Percentiles rank a stretch among this genome's conserved stretches.
These are phyloP conservation scores for Hestina assimilis DNA, from an alignment of 1,140 invertebrate genomes.

Conservation along the genomic window DNA sequence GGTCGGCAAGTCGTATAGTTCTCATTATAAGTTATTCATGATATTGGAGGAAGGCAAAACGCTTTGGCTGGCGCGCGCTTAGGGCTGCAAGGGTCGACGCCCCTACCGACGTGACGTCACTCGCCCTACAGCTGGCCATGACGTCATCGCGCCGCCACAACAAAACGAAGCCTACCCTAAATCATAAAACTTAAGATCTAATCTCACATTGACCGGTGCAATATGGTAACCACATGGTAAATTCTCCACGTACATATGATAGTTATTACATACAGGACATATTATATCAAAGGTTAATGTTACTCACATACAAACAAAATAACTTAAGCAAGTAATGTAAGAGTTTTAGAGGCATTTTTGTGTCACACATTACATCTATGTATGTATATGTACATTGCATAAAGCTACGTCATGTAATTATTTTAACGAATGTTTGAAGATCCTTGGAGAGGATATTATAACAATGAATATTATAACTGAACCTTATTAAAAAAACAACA, in stretches of 20 bases:
- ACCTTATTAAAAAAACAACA: too few relatives aligned
- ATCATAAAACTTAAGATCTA: slow-evolving; percentile 48
- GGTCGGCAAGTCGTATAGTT: slow-evolving; percentile 55
- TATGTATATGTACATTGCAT: too few relatives aligned
- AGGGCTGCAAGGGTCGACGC: slow-evolving; percentile 63
- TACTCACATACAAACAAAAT: too few relatives aligned
- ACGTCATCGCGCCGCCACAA: slow-evolving; percentile 59
- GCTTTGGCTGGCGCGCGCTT: slow-evolving; percentile 34
- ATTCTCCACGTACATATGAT: slow-evolving; percentile 42
- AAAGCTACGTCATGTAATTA: too few relatives aligned
- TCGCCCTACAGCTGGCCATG: slow-evolving; percentile 72
- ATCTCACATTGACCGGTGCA: slow-evolving; percentile 39
- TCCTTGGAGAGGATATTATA: too few relatives aligned
- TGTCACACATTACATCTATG: too few relatives aligned
- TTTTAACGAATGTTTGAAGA: too few relatives aligned
- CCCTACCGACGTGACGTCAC: slow-evolving; percentile 63
- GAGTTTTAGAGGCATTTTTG: too few relatives aligned
- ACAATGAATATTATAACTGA: too few relatives aligned
- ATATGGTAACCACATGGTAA: slow-evolving; percentile 61
- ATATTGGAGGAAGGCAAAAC: slow-evolving; percentile 39
- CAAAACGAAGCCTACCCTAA: slow-evolving; percentile 55
- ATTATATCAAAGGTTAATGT: too few relatives aligned
- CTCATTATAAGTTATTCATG: slow-evolving; percentile 69
- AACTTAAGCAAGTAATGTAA: too few relatives aligned
- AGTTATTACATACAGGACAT: too few relatives aligned